A percentile compares a stretch with the other conserved stretches of the same genome.
Conservation (phyloP, 2,888 invertebrate genomes). For the Athalia rosae region DNA sequence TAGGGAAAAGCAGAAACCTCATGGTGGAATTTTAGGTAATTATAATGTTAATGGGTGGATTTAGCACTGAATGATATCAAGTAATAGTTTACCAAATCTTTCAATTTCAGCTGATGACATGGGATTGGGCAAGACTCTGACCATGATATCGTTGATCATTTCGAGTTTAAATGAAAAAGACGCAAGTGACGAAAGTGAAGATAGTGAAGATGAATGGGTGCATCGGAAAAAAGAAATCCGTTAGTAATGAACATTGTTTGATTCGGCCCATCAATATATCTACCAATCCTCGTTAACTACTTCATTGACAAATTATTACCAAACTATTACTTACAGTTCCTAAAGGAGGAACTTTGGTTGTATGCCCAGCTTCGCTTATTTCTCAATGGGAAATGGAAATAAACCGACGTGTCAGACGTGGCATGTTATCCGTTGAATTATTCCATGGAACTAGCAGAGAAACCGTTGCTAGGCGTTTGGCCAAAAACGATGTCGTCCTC, state of each 20-base stretch:
- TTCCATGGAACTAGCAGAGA: conserved; percentile 89
- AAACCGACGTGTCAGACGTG: conserved; percentile 77
- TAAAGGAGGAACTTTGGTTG: conserved; percentile 87
- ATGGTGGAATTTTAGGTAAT: conserved; percentile 90
- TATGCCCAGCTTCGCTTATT: conserved; percentile 94
- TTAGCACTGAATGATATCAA: neutral
- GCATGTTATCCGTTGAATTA: conserved; percentile 79
- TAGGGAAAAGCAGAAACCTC: conserved; percentile 90
- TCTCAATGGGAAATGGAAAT: conserved; percentile 94
- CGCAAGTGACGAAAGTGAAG: conserved; percentile 72
- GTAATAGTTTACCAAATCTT: neutral
- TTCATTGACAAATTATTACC: neutral
- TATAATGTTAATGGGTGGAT: conserved; percentile 20
- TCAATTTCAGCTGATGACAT: conserved; percentile 82
- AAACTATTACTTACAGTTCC: conserved; percentile 52
- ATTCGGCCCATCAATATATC: neutral
- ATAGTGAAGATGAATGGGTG: conserved; percentile 60
- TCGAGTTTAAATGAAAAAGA: conserved; percentile 58
- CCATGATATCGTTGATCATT: conserved; percentile 85
- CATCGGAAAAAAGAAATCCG: conserved; percentile 48
- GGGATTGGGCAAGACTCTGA: conserved; percentile 89
- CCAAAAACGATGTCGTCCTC: conserved; percentile 86
- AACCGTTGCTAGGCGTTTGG: conserved; percentile 74
- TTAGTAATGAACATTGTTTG: conserved; percentile 27
- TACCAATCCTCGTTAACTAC: neutral